phyloP scores from a whole-genome alignment of 2,113 vertebrate genomes.

The Oxygymnocypris stewartii region DNA sequence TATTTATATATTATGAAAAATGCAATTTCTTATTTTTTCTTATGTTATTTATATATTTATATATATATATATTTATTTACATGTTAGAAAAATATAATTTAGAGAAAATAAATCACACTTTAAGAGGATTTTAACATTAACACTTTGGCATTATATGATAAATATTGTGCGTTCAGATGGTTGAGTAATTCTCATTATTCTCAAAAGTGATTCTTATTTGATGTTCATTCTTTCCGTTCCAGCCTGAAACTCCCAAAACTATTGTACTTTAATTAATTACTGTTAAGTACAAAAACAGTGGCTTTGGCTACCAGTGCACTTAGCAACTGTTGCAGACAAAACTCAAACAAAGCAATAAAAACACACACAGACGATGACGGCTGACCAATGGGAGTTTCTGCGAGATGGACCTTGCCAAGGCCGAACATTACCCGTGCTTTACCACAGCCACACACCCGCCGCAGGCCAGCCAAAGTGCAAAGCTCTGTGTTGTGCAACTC shows the following conservation, averaged over 20 bases:
- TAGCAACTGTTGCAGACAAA: conserved; percentile 21
- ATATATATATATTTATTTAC: no score
- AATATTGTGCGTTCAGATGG: not conserved
- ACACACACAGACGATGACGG: conserved; percentile 12
- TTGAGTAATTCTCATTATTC: not conserved
- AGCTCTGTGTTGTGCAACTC: conserved; percentile 58
- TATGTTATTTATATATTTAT: no score
- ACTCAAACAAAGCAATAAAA: conserved; percentile 16
- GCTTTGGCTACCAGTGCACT: not conserved
- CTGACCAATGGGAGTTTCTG: not conserved
- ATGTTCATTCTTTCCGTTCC: not conserved
- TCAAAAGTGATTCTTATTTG: not conserved
- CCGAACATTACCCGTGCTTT: conserved; percentile 33
- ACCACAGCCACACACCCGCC: conserved; percentile 37
- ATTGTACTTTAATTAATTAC: not conserved
- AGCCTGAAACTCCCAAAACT: not conserved
- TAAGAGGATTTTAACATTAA: not conserved
- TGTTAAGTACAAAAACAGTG: not conserved
- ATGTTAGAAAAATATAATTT: no score
- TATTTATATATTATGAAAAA: no score
- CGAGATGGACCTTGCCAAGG: conserved; percentile 34
- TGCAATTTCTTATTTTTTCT: no score
- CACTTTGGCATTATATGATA: not conserved
- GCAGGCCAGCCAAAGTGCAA: conserved; percentile 55
- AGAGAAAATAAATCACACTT: no score